A percentile compares a stretch with the other conserved stretches of the same genome.
Conservation (phyloP, 2,797 vertebrate genomes). For the Hylomyscus alleni region DNA sequence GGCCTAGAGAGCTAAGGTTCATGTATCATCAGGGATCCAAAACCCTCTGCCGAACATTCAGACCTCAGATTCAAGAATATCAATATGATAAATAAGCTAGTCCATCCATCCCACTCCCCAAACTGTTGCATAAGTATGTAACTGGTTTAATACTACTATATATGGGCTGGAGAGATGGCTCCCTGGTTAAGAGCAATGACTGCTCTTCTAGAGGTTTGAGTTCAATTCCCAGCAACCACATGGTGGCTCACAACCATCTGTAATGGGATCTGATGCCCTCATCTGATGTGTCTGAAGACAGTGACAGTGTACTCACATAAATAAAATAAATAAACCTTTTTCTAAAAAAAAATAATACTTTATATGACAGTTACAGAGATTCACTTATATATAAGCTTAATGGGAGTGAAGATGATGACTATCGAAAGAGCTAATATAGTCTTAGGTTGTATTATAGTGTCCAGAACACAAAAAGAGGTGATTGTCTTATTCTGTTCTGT, state of each 20-base stretch:
- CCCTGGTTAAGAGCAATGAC: neutral
- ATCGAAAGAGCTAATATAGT: neutral
- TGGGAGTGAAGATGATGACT: neutral
- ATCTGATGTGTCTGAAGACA: neutral
- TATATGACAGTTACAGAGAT: neutral
- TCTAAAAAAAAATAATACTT: neutral
- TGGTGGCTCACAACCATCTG: neutral
- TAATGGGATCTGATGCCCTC: neutral
- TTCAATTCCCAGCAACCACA: neutral
- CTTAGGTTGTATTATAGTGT: neutral
- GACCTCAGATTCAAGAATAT: neutral
- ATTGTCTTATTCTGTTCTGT: neutral
- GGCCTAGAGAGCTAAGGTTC: neutral
- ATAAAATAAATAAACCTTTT: neutral
- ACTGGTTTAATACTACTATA: neutral
- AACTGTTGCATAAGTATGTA: neutral
- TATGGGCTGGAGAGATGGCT: neutral
- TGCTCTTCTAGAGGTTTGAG: neutral
- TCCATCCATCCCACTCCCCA: neutral
- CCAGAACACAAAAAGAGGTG: neutral
- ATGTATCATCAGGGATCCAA: neutral
- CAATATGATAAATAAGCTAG: neutral
- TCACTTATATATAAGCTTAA: neutral
- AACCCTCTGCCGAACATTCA: neutral
- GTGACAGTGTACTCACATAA: neutral